Percentiles rank a stretch among this genome's conserved stretches.
These are phyloP conservation scores for Pavo muticus DNA, from an alignment of 2,113 vertebrate species.

Conservation along the genomic window DNA sequence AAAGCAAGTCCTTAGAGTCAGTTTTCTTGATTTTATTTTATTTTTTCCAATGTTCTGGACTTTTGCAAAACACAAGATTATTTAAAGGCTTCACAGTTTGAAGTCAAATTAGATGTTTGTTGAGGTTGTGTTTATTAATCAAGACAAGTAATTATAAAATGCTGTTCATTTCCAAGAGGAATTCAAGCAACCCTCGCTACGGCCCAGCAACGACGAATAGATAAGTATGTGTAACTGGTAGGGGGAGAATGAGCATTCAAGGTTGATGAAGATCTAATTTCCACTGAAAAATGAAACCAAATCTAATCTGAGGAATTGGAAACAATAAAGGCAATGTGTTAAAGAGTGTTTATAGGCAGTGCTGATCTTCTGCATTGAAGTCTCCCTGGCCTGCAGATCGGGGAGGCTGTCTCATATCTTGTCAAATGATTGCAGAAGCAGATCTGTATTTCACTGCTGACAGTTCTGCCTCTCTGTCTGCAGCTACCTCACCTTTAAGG, in stretches of 20 bases:
- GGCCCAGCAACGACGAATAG: neutral
- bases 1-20: neutral
- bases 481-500: neutral
- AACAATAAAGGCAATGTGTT: neutral
- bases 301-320: neutral
- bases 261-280: conserved; percentile 39
- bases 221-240: neutral
- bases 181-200: neutral
- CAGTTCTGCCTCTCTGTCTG: neutral
- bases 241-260: neutral
- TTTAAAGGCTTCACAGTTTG: neutral
- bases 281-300: conserved; percentile 10
- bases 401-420: neutral
- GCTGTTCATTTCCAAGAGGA: conserved; percentile 10
- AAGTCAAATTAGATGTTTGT: neutral
- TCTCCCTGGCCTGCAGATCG: neutral
- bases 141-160: neutral
- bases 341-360: neutral
- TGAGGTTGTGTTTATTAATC: conserved; percentile 33
- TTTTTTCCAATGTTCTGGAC: neutral
- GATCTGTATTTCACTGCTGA: neutral
- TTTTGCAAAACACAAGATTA: neutral
- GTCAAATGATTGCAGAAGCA: neutral
- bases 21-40: neutral
- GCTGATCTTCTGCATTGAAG: neutral